Evolutionary conservation across 2,797 vertebrate genomes (phyloP).

Genomic region (Manis pentadactyla): DNA sequence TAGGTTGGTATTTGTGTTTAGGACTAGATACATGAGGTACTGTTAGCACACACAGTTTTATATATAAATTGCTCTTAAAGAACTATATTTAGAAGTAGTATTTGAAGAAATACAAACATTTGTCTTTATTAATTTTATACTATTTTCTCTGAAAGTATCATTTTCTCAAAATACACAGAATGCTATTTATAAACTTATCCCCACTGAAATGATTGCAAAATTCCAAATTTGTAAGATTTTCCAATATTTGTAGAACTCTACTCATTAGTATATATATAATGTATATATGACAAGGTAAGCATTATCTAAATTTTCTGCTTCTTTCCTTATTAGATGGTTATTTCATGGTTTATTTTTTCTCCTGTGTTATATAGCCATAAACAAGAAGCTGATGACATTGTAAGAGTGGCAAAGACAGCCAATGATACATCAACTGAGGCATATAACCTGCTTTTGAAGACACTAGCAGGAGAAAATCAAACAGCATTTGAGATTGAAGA

Average conservation of each 20-base stretch:
- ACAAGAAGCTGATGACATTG: conserved; percentile 96
- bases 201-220: not conserved
- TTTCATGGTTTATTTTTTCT: conserved; percentile 34
- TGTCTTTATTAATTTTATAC: conserved; percentile 12
- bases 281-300: not conserved
- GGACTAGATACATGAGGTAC: not conserved
- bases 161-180: conserved; percentile 10
- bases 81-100: conserved; percentile 3
- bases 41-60: not conserved
- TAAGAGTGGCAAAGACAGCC: conserved; percentile 94
- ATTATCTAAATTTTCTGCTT: not conserved
- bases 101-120: not conserved
- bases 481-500: conserved; percentile 93
- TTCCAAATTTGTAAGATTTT: not conserved
- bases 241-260: not conserved
- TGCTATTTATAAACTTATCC: not conserved
- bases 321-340: not conserved
- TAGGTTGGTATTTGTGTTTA: not conserved
- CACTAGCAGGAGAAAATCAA: conserved; percentile 92
- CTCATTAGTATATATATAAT: not conserved
- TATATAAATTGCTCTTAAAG: not conserved
- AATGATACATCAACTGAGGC: conserved; percentile 96
- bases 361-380: conserved; percentile 90
- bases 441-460: conserved; percentile 93
- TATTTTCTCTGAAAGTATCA: not conserved